Base-by-base conservation (phyloP, 2,797 vertebrate species). In the Rousettus madagascariensis region DNA sequence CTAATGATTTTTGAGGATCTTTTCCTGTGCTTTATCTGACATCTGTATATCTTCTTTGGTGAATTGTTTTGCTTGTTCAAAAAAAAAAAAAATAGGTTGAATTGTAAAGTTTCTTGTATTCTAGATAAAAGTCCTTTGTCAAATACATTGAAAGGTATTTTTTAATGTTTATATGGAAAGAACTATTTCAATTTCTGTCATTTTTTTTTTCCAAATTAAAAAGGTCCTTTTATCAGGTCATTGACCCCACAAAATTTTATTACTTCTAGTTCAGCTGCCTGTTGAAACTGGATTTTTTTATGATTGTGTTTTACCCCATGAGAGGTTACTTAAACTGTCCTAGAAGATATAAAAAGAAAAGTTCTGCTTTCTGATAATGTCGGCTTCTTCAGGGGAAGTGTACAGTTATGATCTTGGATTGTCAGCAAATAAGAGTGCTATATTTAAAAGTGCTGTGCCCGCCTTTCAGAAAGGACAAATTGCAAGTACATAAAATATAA, bases 271-370 rank as follows among this genome's bases (percentile, higher is more conserved):
- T 79, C 17, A 83, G 41, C 83, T 92, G 63, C 12, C 5, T 96
- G 38, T 79, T 90, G 66, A 89, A 89, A 63, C 57, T 82, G 17
- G 30, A 46, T 91, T 96, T 91, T 91, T 96, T 91, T 66, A 33
- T 49, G 51, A 61, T 78, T 87, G 63, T 75, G 41, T 83, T 93
- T 75, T 49, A 49, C 49, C 63, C 59, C 83, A 26, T 93, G 69
- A 74, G 66, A 65, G 43, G 1, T 92, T 46, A 86, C 19, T 79
- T 74, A 79, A 74, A 68, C 72, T 41, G 57, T 85, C 22, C 16
- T 36, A 69, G 51, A 75, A 17, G 3, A 46, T 41, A 1, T 75
- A 49, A 87, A 57, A 68, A 79, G 24, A 83, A 86, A 77, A 55
- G 8, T 68, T 68, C 49, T 95, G 57, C 61, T 94, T 71, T 96